Conservation (phyloP, 1,140 invertebrate species). For the Lepidurus packardi region DNA sequence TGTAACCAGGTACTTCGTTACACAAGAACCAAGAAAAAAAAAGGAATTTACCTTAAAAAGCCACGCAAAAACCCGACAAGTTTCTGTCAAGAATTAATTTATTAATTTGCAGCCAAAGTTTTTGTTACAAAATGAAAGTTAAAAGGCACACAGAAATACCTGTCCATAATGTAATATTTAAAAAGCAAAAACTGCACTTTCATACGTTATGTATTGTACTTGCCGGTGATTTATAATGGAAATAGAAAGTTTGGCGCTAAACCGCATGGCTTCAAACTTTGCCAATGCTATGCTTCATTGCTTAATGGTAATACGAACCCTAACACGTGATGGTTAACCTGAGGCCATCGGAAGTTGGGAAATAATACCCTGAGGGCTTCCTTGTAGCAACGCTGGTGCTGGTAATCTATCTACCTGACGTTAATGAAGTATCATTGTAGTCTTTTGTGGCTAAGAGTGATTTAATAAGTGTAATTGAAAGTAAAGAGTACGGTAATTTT, state of each 20-base stretch:
- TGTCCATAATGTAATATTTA: not conserved
- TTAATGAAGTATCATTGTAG: no score
- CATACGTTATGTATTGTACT: not conserved
- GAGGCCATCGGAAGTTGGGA: no score
- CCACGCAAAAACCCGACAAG: no score
- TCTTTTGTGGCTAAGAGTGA: no score
- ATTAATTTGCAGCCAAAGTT: not conserved
- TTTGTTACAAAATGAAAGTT: not conserved
- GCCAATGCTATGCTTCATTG: not conserved
- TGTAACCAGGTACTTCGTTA: not conserved
- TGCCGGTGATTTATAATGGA: not conserved
- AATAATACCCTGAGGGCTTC: no score
- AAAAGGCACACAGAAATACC: not conserved
- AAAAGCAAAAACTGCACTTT: not conserved
- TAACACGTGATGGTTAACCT: no score
- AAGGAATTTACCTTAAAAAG: not conserved
- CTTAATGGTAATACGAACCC: not conserved
- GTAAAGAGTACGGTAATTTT: no score
- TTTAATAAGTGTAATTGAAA: no score
- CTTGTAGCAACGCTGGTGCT: no score
- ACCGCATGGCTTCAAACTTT: not conserved
- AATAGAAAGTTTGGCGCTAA: not conserved
- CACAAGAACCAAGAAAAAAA: not conserved
- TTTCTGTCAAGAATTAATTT: no score
- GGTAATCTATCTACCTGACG: no score